Conservation (phyloP, 2,113 vertebrate species). For the Colius striatus region DNA sequence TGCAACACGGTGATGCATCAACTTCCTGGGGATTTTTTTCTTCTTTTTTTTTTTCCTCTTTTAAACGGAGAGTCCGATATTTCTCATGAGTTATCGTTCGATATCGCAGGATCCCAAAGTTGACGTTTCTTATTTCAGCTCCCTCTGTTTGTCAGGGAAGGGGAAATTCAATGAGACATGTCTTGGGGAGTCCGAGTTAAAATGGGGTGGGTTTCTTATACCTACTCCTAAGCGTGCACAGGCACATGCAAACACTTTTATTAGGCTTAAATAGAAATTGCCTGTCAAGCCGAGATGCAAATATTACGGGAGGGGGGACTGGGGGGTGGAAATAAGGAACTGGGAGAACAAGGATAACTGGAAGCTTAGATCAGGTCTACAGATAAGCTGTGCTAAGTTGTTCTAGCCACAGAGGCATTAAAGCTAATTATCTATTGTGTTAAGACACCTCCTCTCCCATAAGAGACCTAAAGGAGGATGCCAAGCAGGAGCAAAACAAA, state of each 20-base stretch:
- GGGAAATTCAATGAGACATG: background rate
- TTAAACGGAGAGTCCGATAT: background rate
- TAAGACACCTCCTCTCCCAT: background rate
- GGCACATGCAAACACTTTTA: background rate
- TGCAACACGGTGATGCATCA: conserved; percentile 38
- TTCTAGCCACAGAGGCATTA: conserved; percentile 1
- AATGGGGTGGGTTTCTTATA: background rate
- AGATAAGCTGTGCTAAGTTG: conserved; percentile 37
- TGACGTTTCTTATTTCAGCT: background rate
- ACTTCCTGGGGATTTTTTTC: background rate
- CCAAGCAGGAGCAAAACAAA: background rate
- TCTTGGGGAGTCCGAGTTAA: background rate
- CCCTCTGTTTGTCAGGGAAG: background rate
- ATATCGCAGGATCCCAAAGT: background rate
- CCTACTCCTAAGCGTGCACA: background rate
- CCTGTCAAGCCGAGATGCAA: conserved; percentile 22
- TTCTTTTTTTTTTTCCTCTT: background rate
- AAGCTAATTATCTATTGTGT: conserved; percentile 1
- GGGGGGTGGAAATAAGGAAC: background rate
- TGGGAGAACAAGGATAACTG: conserved; percentile 59
- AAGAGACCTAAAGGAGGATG: background rate
- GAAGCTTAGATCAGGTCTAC: conserved; percentile 3
- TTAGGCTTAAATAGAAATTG: background rate
- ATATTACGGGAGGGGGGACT: background rate
- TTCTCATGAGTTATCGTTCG: background rate